A percentile compares a stretch with the other conserved stretches of the same genome.
These are phyloP conservation scores for Castor canadensis DNA, from an alignment of 2,113 vertebrate species.

Conservation along the genomic window DNA sequence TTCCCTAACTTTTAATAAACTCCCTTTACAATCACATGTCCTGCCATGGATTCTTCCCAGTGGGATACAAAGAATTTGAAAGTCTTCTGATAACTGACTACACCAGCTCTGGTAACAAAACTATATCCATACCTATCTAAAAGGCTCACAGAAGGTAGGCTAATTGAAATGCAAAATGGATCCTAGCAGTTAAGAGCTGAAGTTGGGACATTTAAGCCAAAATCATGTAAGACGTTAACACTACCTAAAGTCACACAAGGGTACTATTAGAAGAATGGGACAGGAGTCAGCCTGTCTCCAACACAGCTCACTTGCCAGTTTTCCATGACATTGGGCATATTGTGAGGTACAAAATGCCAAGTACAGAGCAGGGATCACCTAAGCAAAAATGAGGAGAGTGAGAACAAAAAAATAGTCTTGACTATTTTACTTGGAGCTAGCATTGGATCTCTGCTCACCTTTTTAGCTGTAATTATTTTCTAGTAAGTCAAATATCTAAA, in stretches of 20 bases:
- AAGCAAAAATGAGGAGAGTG: background rate
- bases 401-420: background rate
- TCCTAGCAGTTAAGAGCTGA: background rate
- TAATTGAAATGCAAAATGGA: background rate
- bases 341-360: background rate
- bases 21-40: no score
- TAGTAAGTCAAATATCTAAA: background rate
- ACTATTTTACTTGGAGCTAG: background rate
- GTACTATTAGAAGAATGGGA: background rate
- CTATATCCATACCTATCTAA: background rate
- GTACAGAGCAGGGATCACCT: no score
- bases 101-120: no score
- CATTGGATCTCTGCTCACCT: background rate
- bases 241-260: background rate
- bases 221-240: background rate
- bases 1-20: no score
- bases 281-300: background rate
- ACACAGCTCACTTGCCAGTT: background rate
- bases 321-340: fast-evolving
- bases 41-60: no score
- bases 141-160: background rate
- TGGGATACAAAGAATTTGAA: no score
- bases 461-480: background rate
- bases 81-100: no score
- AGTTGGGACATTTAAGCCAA: background rate